A percentile compares a stretch with the other conserved stretches of the same genome.
These are phyloP conservation scores for Colostygia pectinataria DNA, from an alignment of 2,888 invertebrate species.

Conservation along the genomic window DNA sequence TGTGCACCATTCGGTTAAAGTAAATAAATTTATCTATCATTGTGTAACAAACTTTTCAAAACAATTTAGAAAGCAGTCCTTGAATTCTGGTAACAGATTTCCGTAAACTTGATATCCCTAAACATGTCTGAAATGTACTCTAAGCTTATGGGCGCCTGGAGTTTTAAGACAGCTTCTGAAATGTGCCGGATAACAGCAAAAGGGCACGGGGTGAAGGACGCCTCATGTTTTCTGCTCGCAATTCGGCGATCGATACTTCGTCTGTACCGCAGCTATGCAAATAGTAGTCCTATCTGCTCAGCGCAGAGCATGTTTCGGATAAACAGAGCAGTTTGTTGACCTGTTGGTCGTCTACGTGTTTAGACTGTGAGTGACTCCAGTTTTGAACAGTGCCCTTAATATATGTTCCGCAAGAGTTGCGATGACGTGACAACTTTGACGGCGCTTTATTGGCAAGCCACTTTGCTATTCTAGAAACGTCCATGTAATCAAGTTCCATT, in stretches of 20 bases:
- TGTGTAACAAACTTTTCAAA: neutral
- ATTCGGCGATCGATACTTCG: conserved; percentile 66
- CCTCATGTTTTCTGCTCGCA: conserved; percentile 47
- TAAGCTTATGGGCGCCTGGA: neutral
- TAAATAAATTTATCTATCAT: no score
- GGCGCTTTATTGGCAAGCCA: conserved; percentile 16
- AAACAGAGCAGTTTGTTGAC: conserved; percentile 39
- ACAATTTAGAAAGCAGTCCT: neutral
- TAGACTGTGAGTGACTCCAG: conserved; percentile 43
- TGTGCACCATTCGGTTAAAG: no score
- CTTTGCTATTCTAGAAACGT: conserved; percentile 13
- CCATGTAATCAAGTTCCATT: conserved; percentile 11
- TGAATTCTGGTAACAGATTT: conserved; percentile 5
- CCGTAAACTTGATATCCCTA: conserved; percentile 1
- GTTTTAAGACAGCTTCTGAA: conserved; percentile 40
- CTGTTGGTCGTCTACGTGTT: conserved; percentile 54
- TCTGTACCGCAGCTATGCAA: conserved; percentile 36
- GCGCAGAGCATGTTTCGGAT: conserved; percentile 20
- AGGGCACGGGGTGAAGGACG: conserved; percentile 80
- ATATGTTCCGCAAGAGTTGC: conserved; percentile 43
- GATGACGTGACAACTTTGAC: conserved; percentile 34
- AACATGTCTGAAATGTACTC: conserved; percentile 1
- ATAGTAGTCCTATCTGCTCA: conserved; percentile 35
- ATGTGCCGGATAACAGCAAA: conserved; percentile 52
- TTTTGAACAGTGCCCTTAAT: conserved; percentile 45